These are phyloP conservation scores for Poecilia picta DNA, from an alignment of 2,797 vertebrate genomes.

Conservation along the genomic window DNA sequence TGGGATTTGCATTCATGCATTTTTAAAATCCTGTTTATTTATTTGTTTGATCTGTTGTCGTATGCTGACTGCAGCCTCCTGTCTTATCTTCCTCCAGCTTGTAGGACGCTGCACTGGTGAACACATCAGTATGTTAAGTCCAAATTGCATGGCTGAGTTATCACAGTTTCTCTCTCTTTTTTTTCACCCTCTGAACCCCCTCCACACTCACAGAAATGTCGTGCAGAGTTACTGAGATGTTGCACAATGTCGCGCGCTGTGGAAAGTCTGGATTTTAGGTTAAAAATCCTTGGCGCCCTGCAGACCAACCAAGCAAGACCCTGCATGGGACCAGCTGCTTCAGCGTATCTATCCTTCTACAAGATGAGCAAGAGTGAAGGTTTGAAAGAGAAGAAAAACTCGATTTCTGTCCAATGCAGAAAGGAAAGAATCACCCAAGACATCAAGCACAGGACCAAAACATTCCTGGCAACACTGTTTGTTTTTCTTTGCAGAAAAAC, in stretches of 20 bases:
- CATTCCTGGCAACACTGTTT: constrained; percentile 24
- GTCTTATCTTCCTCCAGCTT: constrained; percentile 49
- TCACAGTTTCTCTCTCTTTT: constrained; percentile 18
- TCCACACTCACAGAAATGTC: constrained; percentile 58
- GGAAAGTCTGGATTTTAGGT: constrained; percentile 71
- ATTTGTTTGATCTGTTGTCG: constrained; percentile 29
- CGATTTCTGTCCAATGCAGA: constrained; percentile 50
- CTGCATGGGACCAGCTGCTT: constrained; percentile 60
- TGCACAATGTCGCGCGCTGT: constrained; percentile 53
- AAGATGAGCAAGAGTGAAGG: constrained; percentile 18
- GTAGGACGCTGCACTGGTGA: constrained; percentile 33
- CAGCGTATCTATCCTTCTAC: constrained; percentile 18
- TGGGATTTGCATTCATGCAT: constrained; percentile 11
- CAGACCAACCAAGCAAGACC: constrained; percentile 62
- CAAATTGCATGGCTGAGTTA: constrained; percentile 63
- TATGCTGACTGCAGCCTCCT: constrained; percentile 23
- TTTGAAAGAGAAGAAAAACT: constrained; percentile 44
- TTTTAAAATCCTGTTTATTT: constrained; percentile 19
- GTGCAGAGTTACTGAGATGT: constrained; percentile 57
- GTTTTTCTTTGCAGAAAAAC: constrained; percentile 9
- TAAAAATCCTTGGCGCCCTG: constrained; percentile 72
- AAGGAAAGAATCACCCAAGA: constrained; percentile 34
- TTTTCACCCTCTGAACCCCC: constrained; percentile 10
- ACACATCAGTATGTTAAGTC: constrained; percentile 69
- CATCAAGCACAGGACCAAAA: constrained; percentile 53